Conservation (phyloP, 2,113 vertebrate species). For the Hepsetus odoe region DNA sequence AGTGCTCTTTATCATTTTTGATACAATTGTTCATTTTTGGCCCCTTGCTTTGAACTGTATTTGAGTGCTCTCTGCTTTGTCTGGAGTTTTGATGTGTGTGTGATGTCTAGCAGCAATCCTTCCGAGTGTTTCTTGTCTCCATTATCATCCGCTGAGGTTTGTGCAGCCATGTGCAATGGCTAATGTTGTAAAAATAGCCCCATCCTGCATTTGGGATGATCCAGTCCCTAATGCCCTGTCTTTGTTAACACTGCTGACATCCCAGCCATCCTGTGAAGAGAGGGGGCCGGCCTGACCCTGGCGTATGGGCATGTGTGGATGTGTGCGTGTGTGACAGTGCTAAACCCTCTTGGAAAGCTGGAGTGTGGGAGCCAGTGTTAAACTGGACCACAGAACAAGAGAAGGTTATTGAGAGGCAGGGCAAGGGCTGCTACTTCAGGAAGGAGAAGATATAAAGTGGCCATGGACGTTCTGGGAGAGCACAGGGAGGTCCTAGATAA, state of each 20-base stretch:
- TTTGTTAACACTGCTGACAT: slow-evolving; percentile 86
- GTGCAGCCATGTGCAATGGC: slow-evolving; percentile 64
- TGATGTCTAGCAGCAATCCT: slow-evolving; percentile 36
- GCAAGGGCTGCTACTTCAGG: not conserved
- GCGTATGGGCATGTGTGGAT: slow-evolving; percentile 41
- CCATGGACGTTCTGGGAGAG: slow-evolving; percentile 53
- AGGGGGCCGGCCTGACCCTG: slow-evolving; percentile 45
- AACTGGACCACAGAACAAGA: not conserved
- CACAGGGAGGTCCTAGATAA: slow-evolving; percentile 29
- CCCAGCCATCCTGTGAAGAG: slow-evolving; percentile 77
- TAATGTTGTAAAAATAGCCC: slow-evolving; percentile 87
- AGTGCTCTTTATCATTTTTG: slow-evolving; percentile 19
- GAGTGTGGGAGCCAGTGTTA: not conserved
- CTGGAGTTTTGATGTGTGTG: not conserved
- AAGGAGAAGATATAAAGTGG: slow-evolving; percentile 26
- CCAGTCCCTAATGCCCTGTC: slow-evolving; percentile 82
- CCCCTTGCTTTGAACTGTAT: not conserved
- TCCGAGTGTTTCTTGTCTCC: slow-evolving; percentile 41
- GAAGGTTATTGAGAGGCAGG: slow-evolving; percentile 30
- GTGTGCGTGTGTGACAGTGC: slow-evolving; percentile 25
- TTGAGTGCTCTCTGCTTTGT: not conserved
- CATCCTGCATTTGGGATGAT: slow-evolving; percentile 74
- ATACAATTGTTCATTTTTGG: not conserved
- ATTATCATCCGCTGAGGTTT: slow-evolving; percentile 76
- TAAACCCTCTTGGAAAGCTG: not conserved